Conservation (phyloP, 2,797 vertebrate genomes). For the Poecilia wingei region DNA sequence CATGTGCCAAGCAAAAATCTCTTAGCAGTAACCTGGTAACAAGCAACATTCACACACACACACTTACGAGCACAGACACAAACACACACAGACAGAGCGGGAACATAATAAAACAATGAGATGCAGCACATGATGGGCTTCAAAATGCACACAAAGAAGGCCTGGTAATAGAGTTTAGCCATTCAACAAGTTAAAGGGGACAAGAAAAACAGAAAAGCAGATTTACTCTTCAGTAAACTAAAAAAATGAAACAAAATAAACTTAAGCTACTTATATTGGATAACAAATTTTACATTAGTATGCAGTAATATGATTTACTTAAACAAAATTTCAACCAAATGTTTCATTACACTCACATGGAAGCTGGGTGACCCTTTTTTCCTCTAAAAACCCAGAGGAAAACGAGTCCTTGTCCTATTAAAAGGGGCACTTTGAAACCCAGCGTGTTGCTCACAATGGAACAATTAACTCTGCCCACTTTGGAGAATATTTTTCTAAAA, state of each 20-base stretch:
- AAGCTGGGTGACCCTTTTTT: slow-evolving; percentile 78
- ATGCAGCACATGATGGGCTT: slow-evolving; percentile 35
- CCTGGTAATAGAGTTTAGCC: slow-evolving; percentile 13
- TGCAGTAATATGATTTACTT: slow-evolving; percentile 29
- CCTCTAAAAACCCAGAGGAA: slow-evolving; percentile 82
- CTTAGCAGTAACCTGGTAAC: slow-evolving; percentile 80
- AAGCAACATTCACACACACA: slow-evolving; percentile 57
- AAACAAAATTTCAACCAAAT: slow-evolving; percentile 58
- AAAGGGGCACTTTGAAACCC: slow-evolving; percentile 83
- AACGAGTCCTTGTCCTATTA: slow-evolving; percentile 86
- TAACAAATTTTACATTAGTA: slow-evolving; percentile 30
- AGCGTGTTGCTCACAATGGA: slow-evolving; percentile 73
- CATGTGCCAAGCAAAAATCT: slow-evolving; percentile 73
- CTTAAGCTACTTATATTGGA: slow-evolving; percentile 39
- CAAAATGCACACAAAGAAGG: slow-evolving; percentile 34
- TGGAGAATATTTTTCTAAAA: slow-evolving; percentile 65
- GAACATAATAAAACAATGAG: slow-evolving; percentile 62
- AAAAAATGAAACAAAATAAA: slow-evolving; percentile 29
- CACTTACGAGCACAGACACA: neutral
- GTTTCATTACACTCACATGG: slow-evolving; percentile 71
- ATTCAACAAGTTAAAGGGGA: slow-evolving; percentile 25
- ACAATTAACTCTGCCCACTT: slow-evolving; percentile 73
- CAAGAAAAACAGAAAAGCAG: slow-evolving; percentile 15
- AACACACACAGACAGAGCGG: slow-evolving; percentile 25
- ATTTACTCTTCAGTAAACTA: slow-evolving; percentile 7